phyloP scores from a whole-genome alignment of 2,113 vertebrate species.

The Scortum barcoo region DNA sequence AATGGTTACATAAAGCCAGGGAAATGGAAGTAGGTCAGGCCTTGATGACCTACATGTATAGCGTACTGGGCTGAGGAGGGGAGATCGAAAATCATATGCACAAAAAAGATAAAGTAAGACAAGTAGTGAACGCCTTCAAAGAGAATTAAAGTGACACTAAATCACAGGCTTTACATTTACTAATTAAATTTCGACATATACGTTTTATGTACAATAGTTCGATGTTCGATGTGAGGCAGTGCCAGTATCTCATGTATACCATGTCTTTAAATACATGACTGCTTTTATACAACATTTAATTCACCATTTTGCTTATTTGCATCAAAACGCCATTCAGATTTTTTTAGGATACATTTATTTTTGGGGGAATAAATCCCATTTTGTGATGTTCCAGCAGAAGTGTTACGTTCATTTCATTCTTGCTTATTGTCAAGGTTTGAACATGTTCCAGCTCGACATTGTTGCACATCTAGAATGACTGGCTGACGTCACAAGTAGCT shows the following conservation, averaged over 20 bases:
- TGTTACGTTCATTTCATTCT: neutral
- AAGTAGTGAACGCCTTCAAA: neutral
- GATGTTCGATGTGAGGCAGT: neutral
- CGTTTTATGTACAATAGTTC: neutral
- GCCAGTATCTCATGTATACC: neutral
- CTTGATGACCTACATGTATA: constrained; percentile 69
- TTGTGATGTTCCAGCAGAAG: neutral
- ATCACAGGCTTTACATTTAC: neutral
- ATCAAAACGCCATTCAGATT: neutral
- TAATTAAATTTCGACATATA: neutral
- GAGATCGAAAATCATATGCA: neutral
- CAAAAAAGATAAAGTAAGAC: neutral
- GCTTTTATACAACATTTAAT: neutral
- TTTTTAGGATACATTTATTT: neutral
- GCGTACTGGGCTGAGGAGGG: neutral
- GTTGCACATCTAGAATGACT: neutral
- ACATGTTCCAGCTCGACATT: neutral
- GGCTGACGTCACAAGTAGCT: neutral
- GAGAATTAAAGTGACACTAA: neutral
- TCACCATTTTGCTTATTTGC: neutral
- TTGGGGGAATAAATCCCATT: neutral
- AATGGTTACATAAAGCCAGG: constrained; percentile 78
- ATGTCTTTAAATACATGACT: neutral
- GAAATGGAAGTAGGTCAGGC: constrained; percentile 74
- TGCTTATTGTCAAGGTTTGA: neutral